Evolutionary conservation across 1,140 invertebrate genomes (phyloP), one percentile per base, ranked within the genome.

Genomic region (Penaeus indicus): DNA sequence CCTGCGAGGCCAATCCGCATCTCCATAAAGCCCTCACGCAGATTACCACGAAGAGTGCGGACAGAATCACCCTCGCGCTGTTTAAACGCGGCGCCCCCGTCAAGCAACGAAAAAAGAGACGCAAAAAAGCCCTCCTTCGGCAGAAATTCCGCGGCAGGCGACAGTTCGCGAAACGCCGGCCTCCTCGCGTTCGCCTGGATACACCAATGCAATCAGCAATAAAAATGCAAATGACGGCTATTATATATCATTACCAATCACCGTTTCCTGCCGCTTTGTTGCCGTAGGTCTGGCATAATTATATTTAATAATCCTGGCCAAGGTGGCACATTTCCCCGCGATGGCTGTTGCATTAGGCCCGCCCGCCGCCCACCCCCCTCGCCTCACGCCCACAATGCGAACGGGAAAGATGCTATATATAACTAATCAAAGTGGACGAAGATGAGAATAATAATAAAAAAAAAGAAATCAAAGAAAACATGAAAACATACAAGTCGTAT

Each of bases 161-260:
- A 62, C 80, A 83, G 61, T 25, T 62, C 32, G 32, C 80, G 80
- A 83, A 8, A 54, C 61, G 47, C 22, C 47, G n/a, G 80, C 27
- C 54, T 62, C 32, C 61, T 62, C 61, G 27, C 60, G 80, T 83
- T 83, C 63, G 47, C 47, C 61, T 61, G 80, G n/a, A 77, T 67
- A 86, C 85, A 27, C 42, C 85, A 80, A 87, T 87, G 78, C 78
- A 81, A 82, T 87, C 85, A 69, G 85, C 78, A 67, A 83, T 87
- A 32, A 87, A 87, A 5, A 87, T 81, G 62, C 42, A 87, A 81
- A 87, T 87, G 85, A n/a, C 64, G 27, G 63, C 42, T 62, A 87
- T 87, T 87, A 87, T 87, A 81, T 75, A 62, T 75, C 85, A 87
- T 87, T 81, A 87, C 77, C 85, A 87, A 81, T 81, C 78, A 81